Conservation (phyloP, 2,888 invertebrate species). For the Hirtodrosophila trivittata region DNA sequence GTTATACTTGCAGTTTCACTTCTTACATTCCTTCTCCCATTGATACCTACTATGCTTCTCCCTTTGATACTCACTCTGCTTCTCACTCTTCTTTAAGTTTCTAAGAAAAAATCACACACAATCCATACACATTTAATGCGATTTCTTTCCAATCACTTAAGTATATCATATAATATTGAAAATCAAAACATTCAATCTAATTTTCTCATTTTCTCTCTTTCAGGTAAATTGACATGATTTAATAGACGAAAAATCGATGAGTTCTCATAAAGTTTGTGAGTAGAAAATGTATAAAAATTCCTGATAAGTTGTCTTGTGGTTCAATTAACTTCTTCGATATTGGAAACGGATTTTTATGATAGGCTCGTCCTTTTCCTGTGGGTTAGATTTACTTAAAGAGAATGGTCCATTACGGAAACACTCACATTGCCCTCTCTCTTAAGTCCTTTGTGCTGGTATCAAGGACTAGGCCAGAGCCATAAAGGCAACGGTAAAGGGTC, state of each 20-base stretch:
- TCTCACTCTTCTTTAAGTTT: too few species aligned
- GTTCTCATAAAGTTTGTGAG: slow-evolving; percentile 17
- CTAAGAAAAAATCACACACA: too few species aligned
- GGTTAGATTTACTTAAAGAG: slow-evolving; percentile 61
- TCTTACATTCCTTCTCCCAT: too few species aligned
- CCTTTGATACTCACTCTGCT: too few species aligned
- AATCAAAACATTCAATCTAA: not conserved
- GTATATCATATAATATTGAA: too few species aligned
- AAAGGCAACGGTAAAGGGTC: slow-evolving; percentile 55
- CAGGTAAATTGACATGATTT: slow-evolving; percentile 45
- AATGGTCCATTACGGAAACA: slow-evolving; percentile 56
- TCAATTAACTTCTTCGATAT: slow-evolving; percentile 51
- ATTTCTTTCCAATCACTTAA: too few species aligned
- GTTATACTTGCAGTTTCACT: too few species aligned
- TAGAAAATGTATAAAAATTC: too few species aligned
- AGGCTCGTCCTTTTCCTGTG: slow-evolving; percentile 13
- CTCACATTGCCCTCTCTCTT: slow-evolving; percentile 13
- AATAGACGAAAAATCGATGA: not conserved
- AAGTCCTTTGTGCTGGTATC: not conserved
- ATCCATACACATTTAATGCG: too few species aligned
- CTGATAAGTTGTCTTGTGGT: slow-evolving; percentile 40
- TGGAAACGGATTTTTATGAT: slow-evolving; percentile 34
- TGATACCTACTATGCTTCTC: too few species aligned
- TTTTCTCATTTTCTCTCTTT: slow-evolving; percentile 10
- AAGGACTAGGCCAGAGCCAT: slow-evolving; percentile 26